phyloP scores from a whole-genome alignment of 2,888 invertebrate genomes.

The Phalangium opilio region DNA sequence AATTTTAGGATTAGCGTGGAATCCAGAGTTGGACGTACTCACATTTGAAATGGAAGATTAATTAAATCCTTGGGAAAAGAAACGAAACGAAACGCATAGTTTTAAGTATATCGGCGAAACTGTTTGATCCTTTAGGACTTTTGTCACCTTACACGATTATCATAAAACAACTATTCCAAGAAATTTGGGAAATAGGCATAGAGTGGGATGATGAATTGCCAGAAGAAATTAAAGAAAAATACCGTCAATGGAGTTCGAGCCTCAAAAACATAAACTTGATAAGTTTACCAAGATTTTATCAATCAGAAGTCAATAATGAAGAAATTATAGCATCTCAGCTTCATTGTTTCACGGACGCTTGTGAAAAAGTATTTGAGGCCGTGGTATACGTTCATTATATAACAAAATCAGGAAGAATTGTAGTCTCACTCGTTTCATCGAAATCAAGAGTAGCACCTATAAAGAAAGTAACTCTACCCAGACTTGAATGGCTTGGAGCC shows the following conservation, averaged over 20 bases:
- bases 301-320: neutral
- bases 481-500: slow-evolving; percentile 19
- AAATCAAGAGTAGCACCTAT: slow-evolving; percentile 18
- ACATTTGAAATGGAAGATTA: no score
- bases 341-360: slow-evolving; percentile 21
- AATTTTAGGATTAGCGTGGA: no score
- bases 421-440: no score
- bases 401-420: slow-evolving; percentile 11
- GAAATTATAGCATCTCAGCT: neutral
- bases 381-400: slow-evolving; percentile 14
- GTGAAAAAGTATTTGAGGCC: slow-evolving; percentile 18
- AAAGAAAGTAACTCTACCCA: slow-evolving; percentile 18
- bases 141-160: slow-evolving; percentile 11
- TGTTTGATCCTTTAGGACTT: slow-evolving; percentile 18
- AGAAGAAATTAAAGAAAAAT: slow-evolving; percentile 1
- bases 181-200: slow-evolving; percentile 18
- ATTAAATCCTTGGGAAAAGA: no score
- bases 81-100: no score
- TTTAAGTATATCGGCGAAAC: neutral
- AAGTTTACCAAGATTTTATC: slow-evolving; percentile 6
- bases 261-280: neutral
- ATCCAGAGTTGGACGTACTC: no score
- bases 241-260: neutral
- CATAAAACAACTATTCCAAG: slow-evolving; percentile 16
- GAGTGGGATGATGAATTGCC: slow-evolving; percentile 22